phyloP scores from a whole-genome alignment of 2,113 vertebrate genomes.

The Nanger granti region DNA sequence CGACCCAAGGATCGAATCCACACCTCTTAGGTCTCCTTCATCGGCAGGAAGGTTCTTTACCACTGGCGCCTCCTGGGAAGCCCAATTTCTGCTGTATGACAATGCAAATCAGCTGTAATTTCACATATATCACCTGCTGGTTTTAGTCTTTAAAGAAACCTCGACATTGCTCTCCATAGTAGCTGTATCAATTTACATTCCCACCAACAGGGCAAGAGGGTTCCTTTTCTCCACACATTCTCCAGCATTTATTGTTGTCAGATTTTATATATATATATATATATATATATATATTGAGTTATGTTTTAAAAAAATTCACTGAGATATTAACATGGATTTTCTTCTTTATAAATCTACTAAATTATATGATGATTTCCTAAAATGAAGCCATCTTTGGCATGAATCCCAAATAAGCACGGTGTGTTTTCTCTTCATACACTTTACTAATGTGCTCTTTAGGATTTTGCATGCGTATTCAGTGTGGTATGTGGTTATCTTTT shows the following conservation, averaged over 20 bases:
- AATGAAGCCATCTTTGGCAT: neutral
- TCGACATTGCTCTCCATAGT: neutral
- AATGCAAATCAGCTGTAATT: neutral
- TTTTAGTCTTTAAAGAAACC: neutral
- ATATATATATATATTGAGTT: neutral
- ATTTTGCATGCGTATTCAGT: neutral
- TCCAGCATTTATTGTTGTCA: neutral
- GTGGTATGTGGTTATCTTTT: neutral
- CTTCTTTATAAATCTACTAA: neutral
- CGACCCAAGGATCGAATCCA: accelerated
- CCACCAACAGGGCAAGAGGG: neutral
- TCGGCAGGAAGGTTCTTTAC: neutral
- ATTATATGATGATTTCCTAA: neutral
- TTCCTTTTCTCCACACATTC: neutral
- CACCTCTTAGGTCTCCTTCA: neutral
- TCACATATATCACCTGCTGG: neutral
- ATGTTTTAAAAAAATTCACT: neutral
- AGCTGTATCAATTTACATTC: neutral
- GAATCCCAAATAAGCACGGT: neutral
- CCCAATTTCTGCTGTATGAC: neutral
- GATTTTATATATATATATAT: neutral
- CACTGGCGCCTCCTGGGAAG: neutral
- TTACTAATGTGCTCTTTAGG: neutral
- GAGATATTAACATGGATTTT: neutral
- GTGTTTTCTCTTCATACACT: neutral